Base-by-base conservation (phyloP, 1,140 invertebrate genomes). In the Macrosteles quadrilineatus region DNA sequence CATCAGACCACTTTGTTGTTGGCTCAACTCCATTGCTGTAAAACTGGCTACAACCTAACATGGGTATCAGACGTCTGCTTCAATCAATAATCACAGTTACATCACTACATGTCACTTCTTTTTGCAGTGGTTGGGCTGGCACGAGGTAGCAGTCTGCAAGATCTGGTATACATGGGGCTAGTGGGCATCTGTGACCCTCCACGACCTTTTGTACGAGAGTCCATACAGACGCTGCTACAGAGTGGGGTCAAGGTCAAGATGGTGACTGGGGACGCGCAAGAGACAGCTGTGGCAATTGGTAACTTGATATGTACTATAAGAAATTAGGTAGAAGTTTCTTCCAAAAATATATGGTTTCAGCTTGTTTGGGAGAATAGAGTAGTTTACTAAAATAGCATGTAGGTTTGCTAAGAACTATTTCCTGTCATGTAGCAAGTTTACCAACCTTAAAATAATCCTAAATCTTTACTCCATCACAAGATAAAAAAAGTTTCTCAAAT, bases 111-210 rank as follows among this genome's bases (percentile, higher is more conserved):
- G n/a, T n/a, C n/a, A n/a, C n/a, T 87, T 67, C 29, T 53, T 80
- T 81, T 83, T 31, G 76, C 87, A 85, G 96, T 98, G 12, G 85
- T 99, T 73, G 95, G 90, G 1, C 81, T 99, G 78, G 97, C 96
- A 45, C 90, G 91, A 76, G 97, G 97, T 14, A 79, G 82, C 9
- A 88, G 87, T 12, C 83, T 96, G 66, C 89, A 95, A 76, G 89
- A 93, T 72, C 80, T 99, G 31, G 86, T 91, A 63, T 99, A 93
- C 81, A 86, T 95, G 65, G 98, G 98, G 19, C 83, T 98, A 73
- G 94, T 97, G 69, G 98, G 97, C 2, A 97, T 99, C 73, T 93
- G 96, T 74, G 98, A 99, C 86, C n/a, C n/a, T n/a, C 40, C 40
- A 9, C 40, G 40, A 11, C 40, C 40, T 43, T 11, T 11, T 43